Conservation (phyloP, 2,888 invertebrate species). For the Tiphia femorata region DNA sequence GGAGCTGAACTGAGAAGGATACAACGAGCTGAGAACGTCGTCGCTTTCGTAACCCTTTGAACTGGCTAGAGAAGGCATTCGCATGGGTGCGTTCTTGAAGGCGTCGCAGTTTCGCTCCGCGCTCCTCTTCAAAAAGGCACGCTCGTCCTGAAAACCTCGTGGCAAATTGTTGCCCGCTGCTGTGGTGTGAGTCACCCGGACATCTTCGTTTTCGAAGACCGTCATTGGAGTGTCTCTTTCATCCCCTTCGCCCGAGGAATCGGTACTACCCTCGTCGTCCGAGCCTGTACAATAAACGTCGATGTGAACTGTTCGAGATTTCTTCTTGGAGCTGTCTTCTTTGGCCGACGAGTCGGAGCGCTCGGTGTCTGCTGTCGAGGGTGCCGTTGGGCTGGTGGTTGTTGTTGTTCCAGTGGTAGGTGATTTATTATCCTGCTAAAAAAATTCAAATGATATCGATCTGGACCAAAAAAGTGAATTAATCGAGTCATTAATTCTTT, state of each 20-base stretch:
- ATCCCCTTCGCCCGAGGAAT: constrained; percentile 58
- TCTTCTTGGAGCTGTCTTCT: constrained; percentile 61
- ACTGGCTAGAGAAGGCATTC: constrained; percentile 58
- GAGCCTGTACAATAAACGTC: constrained; percentile 83
- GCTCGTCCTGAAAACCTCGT: constrained; percentile 60
- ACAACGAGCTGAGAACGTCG: constrained; percentile 73
- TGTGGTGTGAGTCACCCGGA: constrained; percentile 74
- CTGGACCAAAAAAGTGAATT: neutral
- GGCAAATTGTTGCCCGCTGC: constrained; percentile 70
- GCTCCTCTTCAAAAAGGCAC: constrained; percentile 53
- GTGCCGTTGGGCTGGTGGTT: constrained; percentile 20
- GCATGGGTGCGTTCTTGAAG: constrained; percentile 50
- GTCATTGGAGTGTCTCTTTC: constrained; percentile 73
- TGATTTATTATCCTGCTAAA: constrained; percentile 38
- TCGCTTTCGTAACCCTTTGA: constrained; percentile 65
- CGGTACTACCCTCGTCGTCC: constrained; percentile 65
- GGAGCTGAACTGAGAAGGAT: constrained; percentile 75
- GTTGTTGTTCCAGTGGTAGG: constrained; percentile 36
- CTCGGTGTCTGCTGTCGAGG: constrained; percentile 32
- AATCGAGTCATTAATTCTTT: constrained; percentile 15
- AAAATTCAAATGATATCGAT: constrained; percentile 2
- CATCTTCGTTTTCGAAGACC: constrained; percentile 75
- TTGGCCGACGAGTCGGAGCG: constrained; percentile 42
- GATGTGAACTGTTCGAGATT: constrained; percentile 79
- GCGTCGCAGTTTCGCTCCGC: constrained; percentile 48